A percentile compares a stretch with the other conserved stretches of the same genome.
phyloP scores from a whole-genome alignment of 2,888 invertebrate genomes.

The Campoplex capitator region DNA sequence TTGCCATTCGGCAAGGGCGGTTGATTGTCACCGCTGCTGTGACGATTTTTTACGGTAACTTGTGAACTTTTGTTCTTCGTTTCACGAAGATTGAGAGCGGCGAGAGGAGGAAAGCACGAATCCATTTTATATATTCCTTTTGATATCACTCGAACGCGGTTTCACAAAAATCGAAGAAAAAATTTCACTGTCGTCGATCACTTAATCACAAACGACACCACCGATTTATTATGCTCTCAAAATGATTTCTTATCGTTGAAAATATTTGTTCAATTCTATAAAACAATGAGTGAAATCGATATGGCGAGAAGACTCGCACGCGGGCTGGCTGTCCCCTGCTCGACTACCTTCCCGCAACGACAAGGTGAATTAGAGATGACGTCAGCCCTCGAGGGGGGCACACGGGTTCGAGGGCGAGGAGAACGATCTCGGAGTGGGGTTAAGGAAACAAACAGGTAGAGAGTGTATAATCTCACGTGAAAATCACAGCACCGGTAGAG shows the following conservation, averaged over 20 bases:
- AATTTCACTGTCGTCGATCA: background rate
- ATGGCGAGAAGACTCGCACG: constrained; percentile 51
- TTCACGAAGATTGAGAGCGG: constrained; percentile 84
- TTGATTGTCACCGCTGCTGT: constrained; percentile 77
- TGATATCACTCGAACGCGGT: background rate
- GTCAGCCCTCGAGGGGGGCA: constrained; percentile 60
- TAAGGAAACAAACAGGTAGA: constrained; percentile 66
- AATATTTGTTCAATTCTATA: background rate
- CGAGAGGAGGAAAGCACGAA: constrained; percentile 85
- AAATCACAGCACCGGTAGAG: constrained; percentile 35
- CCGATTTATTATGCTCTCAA: background rate
- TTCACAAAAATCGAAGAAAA: background rate
- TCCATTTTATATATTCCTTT: constrained; percentile 81
- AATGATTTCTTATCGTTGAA: background rate
- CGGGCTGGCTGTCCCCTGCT: constrained; percentile 49
- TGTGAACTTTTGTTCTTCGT: constrained; percentile 75
- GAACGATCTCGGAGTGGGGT: constrained; percentile 23
- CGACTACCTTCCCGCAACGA: constrained; percentile 59
- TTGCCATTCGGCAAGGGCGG: constrained; percentile 67
- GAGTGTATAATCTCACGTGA: constrained; percentile 58
- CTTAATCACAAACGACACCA: background rate
- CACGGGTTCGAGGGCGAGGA: constrained; percentile 38
- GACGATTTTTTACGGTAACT: constrained; percentile 77
- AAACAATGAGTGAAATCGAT: constrained; percentile 48
- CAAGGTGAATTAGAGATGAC: constrained; percentile 74